phyloP scores from a whole-genome alignment of 2,888 invertebrate species.

The Synanthedon myopaeformis region DNA sequence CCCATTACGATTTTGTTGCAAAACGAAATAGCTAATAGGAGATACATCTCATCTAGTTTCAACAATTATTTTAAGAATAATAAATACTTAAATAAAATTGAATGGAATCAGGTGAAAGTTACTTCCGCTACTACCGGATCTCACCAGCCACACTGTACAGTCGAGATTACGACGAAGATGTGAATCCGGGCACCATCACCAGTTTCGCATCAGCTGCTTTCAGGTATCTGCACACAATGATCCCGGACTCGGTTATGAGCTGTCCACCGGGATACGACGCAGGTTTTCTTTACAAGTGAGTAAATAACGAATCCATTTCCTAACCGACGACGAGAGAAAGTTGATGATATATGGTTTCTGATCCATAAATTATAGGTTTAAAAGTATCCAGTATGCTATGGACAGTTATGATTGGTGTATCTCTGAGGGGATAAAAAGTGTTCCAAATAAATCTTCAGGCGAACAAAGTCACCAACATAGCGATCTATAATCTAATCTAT shows the following conservation, averaged over 20 bases:
- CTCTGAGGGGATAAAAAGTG: too few species aligned
- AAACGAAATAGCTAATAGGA: too few species aligned
- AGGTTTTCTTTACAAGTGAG: constrained; percentile 43
- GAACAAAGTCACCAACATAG: too few species aligned
- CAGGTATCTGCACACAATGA: constrained; percentile 76
- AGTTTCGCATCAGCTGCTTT: constrained; percentile 78
- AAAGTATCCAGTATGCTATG: too few species aligned
- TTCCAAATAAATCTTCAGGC: too few species aligned
- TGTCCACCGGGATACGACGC: constrained; percentile 40
- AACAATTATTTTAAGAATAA: not conserved
- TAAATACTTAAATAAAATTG: too few species aligned
- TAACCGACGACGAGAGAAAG: too few species aligned
- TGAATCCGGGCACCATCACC: constrained; percentile 75
- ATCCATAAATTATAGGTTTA: too few species aligned
- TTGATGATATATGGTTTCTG: too few species aligned
- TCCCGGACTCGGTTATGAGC: constrained; percentile 58
- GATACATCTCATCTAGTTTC: not conserved
- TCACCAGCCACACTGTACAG: constrained; percentile 72
- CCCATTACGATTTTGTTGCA: too few species aligned
- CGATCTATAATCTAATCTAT: too few species aligned
- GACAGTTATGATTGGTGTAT: too few species aligned
- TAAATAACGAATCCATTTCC: not conserved
- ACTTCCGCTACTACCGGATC: constrained; percentile 72
- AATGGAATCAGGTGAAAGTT: constrained; percentile 57
- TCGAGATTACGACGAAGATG: constrained; percentile 74